phyloP scores from a whole-genome alignment of 2,888 invertebrate genomes.

The Zaprionus bogoriensis region DNA sequence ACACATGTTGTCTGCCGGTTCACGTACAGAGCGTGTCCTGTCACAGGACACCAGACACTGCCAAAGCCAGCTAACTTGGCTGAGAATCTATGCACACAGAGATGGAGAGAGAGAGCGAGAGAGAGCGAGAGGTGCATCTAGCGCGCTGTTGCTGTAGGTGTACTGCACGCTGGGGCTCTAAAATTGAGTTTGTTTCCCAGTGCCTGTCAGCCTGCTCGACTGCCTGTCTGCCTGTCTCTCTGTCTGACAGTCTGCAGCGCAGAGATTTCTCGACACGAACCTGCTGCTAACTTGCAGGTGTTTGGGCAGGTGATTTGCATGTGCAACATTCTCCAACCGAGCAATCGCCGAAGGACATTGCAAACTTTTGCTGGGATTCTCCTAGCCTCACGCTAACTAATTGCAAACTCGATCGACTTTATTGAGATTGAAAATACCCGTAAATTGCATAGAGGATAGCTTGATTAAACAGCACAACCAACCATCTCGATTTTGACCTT shows the following conservation, averaged over 20 bases:
- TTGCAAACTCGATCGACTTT: background rate
- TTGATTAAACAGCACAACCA: background rate
- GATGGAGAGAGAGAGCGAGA: too few species aligned
- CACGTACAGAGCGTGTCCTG: conserved; percentile 70
- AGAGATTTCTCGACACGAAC: conserved; percentile 27
- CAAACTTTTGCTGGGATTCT: background rate
- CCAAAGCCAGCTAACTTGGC: conserved; percentile 35
- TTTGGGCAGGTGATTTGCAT: conserved; percentile 63
- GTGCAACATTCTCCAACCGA: conserved; percentile 37
- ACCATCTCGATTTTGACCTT: too few species aligned
- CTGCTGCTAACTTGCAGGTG: conserved; percentile 21
- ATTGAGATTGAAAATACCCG: background rate
- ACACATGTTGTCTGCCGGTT: conserved; percentile 43
- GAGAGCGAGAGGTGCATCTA: conserved; percentile 6
- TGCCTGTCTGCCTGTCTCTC: conserved; percentile 21
- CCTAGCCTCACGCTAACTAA: background rate
- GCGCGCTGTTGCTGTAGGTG: conserved; percentile 2
- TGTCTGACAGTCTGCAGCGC: conserved; percentile 17
- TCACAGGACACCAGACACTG: conserved; percentile 54
- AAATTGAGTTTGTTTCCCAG: conserved; percentile 64
- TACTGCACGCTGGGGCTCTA: too few species aligned
- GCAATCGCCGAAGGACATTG: background rate
- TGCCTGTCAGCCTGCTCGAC: conserved; percentile 31
- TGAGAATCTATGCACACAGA: conserved; percentile 23
- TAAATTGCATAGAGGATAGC: background rate